These are phyloP conservation scores for Leptosomus discolor DNA, from an alignment of 2,113 vertebrate genomes.

Conservation along the genomic window DNA sequence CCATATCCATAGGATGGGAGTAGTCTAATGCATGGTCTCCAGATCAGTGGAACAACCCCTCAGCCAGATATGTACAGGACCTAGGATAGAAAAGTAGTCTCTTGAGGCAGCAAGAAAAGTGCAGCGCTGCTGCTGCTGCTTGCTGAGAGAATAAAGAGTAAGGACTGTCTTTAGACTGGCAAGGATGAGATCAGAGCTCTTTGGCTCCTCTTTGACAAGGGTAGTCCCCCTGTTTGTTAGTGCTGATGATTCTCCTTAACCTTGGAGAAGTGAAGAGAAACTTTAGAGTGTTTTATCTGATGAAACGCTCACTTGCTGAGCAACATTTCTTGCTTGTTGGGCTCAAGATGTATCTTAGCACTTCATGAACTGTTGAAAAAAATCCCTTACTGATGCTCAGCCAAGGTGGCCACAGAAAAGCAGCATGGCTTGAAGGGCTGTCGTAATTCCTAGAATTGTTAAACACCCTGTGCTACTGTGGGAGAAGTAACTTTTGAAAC, in stretches of 20 bases:
- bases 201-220: not conserved
- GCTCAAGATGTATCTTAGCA: not conserved
- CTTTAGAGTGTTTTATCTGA: not conserved
- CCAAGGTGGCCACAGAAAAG: slow-evolving; percentile 7
- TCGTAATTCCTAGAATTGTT: not conserved
- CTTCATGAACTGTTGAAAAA: slow-evolving; percentile 24
- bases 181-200: not conserved
- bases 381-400: not conserved
- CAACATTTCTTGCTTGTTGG: not conserved
- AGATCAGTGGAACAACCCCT: not conserved
- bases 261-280: not conserved
- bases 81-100: not conserved
- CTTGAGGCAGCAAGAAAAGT: not conserved
- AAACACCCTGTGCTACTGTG: not conserved
- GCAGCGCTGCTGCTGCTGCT: not conserved
- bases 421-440: not conserved
- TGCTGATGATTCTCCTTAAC: not conserved
- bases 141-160: not conserved
- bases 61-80: not conserved
- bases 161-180: not conserved
- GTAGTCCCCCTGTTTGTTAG: not conserved
- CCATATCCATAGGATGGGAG: not conserved
- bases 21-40: not conserved
- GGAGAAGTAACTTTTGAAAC: not conserved
- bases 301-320: not conserved